These are phyloP conservation scores for Upupa epops DNA, from an alignment of 2,113 vertebrate genomes.

Conservation along the genomic window DNA sequence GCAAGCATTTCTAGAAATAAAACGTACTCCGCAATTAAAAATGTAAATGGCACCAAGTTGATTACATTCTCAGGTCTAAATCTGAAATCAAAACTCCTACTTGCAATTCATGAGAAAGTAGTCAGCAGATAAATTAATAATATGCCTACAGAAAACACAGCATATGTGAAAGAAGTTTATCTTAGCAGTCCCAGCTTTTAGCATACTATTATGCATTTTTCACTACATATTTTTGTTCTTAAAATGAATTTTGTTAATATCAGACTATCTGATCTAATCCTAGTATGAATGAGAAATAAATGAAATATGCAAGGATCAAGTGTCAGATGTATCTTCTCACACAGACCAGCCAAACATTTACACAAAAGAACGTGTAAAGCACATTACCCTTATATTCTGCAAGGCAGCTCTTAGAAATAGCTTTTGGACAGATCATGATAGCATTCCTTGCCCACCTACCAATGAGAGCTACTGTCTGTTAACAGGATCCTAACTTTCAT, in stretches of 20 bases:
- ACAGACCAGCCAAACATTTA: background rate
- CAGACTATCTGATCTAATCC: background rate
- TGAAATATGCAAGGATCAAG: background rate
- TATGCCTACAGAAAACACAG: background rate
- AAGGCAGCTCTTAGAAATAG: background rate
- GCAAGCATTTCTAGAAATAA: background rate
- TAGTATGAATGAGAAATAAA: background rate
- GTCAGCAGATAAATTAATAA: background rate
- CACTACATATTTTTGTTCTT: background rate
- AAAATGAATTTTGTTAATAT: background rate
- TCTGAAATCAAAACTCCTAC: background rate
- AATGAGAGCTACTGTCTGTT: background rate
- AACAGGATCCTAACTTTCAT: background rate
- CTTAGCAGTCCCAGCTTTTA: background rate
- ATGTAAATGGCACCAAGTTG: background rate
- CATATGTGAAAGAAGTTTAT: background rate
- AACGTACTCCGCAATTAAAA: background rate
- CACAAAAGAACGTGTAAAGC: background rate
- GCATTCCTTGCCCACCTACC: background rate
- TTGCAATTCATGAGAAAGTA: background rate
- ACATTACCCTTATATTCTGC: background rate
- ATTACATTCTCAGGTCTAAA: background rate
- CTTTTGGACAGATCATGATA: no score
- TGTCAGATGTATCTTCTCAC: background rate
- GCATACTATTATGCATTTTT: background rate